Evolutionary conservation across 2,888 invertebrate species (phyloP), one percentile per base, ranked within the genome.

Genomic region (Sisyra terminalis): DNA sequence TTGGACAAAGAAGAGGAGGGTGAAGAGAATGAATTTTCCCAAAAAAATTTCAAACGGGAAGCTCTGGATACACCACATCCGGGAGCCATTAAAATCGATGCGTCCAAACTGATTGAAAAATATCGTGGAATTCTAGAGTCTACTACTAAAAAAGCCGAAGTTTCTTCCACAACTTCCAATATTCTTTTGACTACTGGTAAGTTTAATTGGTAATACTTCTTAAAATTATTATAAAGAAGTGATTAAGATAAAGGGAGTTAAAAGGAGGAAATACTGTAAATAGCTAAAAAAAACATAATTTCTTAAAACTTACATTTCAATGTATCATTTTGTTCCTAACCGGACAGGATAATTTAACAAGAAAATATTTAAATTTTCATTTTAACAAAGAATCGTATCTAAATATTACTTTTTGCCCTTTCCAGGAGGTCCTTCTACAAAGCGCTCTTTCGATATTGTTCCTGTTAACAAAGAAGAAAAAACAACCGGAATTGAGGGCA

Each of bases 401-500:
- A n/a, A n/a, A n/a, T n/a, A n/a, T n/a, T n/a, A n/a, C n/a, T n/a
- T n/a, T n/a, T n/a, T n/a, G n/a, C n/a, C n/a, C n/a, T n/a, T 74
- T 2, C 70, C 74, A 1, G 66, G 67, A 11, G 59, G 64, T 4
- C 52, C 53, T 9, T 43, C 51, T 16, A 54, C 60, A 3, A 57
- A 61, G 6, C 60, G 67, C 48, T 59, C 54, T 1, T 63, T 59
- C 38, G 65, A 69, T 42, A 65, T 66, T 43, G 40, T 37, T 8
- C 18, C 37, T 7, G 15, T 13, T 15, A 29, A 31, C 29, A 46
- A 52, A 14, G 49, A 50, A 2, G 60, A 58, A 44, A 59, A 57
- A 48, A 57, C 55, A 46, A 55, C 53, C 3, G 52, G 48, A 43
- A 45, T 48, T 7, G 30, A 24, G 6, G 34, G 35, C n/a, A 53